A percentile compares a stretch with the other conserved stretches of the same genome.
phyloP scores from a whole-genome alignment of 2,113 vertebrate genomes.

The Actinemys pallida region DNA sequence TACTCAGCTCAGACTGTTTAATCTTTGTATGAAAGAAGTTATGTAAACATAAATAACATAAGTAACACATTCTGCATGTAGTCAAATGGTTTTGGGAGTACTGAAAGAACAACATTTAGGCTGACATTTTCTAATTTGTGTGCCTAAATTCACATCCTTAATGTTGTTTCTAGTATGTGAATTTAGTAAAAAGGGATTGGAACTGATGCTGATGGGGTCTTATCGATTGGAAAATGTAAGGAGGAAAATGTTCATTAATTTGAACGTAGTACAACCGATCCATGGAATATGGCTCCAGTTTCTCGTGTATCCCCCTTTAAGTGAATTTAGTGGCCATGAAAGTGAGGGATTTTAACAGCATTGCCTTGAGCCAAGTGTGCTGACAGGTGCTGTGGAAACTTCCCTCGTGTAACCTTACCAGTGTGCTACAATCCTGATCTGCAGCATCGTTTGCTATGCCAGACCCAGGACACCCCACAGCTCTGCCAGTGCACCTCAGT shows the following conservation, averaged over 20 bases:
- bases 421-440: neutral
- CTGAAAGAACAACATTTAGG: neutral
- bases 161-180: fast-evolving
- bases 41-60: neutral
- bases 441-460: fast-evolving
- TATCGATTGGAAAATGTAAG: fast-evolving
- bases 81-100: neutral
- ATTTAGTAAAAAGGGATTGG: neutral
- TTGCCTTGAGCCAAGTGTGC: neutral
- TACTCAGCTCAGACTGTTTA: neutral
- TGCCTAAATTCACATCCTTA: neutral
- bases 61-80: neutral
- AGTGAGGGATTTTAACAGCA: neutral
- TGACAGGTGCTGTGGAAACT: neutral
- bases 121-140: neutral
- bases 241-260: neutral
- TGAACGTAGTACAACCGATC: neutral
- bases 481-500: fast-evolving
- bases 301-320: neutral
- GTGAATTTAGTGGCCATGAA: neutral
- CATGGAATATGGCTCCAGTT: fast-evolving
- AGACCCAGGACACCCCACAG: neutral
- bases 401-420: neutral
- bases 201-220: neutral
- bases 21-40: neutral